These are phyloP conservation scores for Pontoporia blainvillei DNA, from an alignment of 2,113 vertebrate species.

Conservation along the genomic window DNA sequence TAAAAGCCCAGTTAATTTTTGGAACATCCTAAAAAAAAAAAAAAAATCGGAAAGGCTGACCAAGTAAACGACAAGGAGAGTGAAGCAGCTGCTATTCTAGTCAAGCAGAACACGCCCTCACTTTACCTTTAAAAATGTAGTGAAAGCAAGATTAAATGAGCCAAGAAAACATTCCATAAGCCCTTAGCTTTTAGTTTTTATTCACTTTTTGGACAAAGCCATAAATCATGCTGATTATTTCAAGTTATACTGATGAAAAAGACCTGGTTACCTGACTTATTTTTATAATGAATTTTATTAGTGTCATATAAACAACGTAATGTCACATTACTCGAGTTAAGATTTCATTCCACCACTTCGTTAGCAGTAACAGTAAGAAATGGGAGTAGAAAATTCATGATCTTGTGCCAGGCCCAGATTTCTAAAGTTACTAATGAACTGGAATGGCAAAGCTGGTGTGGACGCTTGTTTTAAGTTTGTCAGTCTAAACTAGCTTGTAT, in stretches of 20 bases:
- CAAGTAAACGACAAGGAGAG: no score
- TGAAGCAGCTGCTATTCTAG: no score
- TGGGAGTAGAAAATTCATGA: neutral
- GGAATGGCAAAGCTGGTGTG: neutral
- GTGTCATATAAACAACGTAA: neutral
- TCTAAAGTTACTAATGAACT: neutral
- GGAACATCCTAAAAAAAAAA: no score
- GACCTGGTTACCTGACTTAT: neutral
- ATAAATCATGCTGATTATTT: neutral
- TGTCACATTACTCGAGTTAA: neutral
- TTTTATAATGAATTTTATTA: neutral
- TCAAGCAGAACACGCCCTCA: accelerated
- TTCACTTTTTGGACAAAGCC: neutral
- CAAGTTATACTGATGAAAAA: neutral
- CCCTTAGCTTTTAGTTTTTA: neutral
- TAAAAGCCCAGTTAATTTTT: no score
- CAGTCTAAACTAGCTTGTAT: neutral
- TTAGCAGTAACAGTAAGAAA: neutral
- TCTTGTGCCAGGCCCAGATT: neutral
- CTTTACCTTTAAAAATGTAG: neutral
- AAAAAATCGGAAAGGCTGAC: no score
- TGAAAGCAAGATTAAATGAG: neutral
- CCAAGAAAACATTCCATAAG: neutral
- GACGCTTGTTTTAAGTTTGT: neutral
- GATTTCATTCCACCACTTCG: neutral